Conservation (phyloP, 2,888 invertebrate genomes). For the Piscicola geometra region DNA sequence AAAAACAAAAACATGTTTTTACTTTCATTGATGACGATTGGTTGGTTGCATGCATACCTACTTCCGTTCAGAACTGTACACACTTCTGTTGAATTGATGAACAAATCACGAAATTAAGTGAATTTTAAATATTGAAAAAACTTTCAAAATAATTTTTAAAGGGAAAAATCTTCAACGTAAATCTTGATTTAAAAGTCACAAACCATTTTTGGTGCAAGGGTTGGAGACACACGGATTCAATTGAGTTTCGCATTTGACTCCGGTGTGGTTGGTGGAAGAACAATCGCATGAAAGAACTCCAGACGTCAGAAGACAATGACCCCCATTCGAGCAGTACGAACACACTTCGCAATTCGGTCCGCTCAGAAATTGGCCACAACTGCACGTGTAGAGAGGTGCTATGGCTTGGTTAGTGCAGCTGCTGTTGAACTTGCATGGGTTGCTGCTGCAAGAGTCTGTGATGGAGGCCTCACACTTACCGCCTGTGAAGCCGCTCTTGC, state of each 20-base stretch:
- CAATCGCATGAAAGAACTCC: background rate
- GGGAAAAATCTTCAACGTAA: no score
- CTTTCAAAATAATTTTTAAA: no score
- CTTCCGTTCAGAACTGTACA: no score
- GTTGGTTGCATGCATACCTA: no score
- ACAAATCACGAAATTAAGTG: no score
- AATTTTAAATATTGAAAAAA: no score
- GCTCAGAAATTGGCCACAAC: background rate
- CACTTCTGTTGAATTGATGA: no score
- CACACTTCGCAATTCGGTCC: slow-evolving; percentile 1
- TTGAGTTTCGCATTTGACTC: background rate
- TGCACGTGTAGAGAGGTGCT: background rate
- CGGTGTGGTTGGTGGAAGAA: background rate
- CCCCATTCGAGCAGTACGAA: background rate
- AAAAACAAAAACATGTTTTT: no score
- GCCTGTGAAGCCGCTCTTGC: background rate
- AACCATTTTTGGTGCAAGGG: slow-evolving; percentile 42
- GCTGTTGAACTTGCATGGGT: slow-evolving; percentile 2
- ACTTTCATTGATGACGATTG: no score
- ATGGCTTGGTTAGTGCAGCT: background rate
- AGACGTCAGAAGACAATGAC: background rate
- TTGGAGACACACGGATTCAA: slow-evolving; percentile 35
- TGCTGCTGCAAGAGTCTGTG: background rate
- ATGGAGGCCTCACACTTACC: background rate
- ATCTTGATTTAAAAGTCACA: no score